These are phyloP conservation scores for Hylyphantes graminicola DNA, from an alignment of 1,140 invertebrate species.

Conservation along the genomic window DNA sequence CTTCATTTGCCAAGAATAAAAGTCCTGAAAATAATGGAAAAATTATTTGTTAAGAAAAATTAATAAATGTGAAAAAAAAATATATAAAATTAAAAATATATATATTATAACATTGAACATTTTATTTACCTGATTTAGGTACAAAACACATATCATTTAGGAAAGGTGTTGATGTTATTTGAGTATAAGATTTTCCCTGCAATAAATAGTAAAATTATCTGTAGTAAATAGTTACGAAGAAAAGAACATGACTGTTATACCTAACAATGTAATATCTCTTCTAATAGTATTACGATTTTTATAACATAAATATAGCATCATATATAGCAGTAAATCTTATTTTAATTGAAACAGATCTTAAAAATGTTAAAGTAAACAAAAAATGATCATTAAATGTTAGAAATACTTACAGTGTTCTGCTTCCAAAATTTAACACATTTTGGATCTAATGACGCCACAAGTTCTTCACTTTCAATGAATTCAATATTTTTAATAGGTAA, in stretches of 20 bases:
- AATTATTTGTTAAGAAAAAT: too few relatives aligned
- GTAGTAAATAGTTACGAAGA: too few relatives aligned
- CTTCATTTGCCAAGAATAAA: slow-evolving; percentile 94
- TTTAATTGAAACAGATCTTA: background rate
- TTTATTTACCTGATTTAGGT: slow-evolving; percentile 72
- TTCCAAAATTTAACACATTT: slow-evolving; percentile 96
- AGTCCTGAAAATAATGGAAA: slow-evolving; percentile 82
- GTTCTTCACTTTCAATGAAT: slow-evolving; percentile 78
- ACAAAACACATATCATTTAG: slow-evolving; percentile 93
- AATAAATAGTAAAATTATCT: too few relatives aligned
- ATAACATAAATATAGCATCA: background rate
- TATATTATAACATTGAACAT: too few relatives aligned
- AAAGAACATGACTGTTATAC: background rate
- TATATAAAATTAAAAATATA: too few relatives aligned
- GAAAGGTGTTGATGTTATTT: too few relatives aligned
- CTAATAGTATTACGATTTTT: slow-evolving; percentile 3
- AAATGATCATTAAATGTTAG: too few relatives aligned
- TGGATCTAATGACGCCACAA: slow-evolving; percentile 92
- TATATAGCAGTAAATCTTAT: background rate
- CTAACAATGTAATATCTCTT: background rate
- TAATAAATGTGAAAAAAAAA: too few relatives aligned
- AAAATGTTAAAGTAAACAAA: background rate
- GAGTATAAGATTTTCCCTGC: too few relatives aligned
- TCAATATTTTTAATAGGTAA: slow-evolving; percentile 90
- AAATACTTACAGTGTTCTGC: slow-evolving; percentile 79